These are phyloP conservation scores for Acrocephalus scirpaceus DNA, from an alignment of 2,797 vertebrate genomes.

Conservation along the genomic window DNA sequence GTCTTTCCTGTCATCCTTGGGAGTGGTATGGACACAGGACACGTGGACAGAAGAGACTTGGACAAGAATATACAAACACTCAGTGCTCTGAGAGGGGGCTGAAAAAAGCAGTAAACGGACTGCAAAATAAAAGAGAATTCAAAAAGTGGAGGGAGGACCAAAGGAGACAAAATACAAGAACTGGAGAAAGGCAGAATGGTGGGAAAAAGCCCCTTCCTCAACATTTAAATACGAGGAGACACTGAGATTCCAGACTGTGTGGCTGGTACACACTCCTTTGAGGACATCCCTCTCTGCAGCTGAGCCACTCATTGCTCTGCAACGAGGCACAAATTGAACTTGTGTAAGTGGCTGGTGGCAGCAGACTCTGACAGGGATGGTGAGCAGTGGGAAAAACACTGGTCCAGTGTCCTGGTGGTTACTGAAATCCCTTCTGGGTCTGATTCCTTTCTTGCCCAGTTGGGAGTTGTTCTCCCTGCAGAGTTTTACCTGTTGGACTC, in stretches of 20 bases:
- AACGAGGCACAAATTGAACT: fast-evolving
- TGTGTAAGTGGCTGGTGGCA: neutral
- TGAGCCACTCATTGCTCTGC: neutral
- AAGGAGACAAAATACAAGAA: neutral
- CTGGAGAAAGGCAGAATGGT: neutral
- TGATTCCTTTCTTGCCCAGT: neutral
- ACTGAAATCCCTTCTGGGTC: neutral
- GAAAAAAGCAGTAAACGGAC: neutral
- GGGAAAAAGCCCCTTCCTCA: neutral
- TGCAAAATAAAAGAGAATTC: neutral
- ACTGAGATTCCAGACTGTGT: neutral
- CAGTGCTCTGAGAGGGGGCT: neutral
- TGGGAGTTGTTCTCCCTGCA: neutral
- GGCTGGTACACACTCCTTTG: neutral
- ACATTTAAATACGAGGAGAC: neutral
- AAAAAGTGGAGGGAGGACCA: neutral
- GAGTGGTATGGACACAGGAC: neutral
- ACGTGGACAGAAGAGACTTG: neutral
- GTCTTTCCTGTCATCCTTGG: neutral
- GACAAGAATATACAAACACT: neutral
- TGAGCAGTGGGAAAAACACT: neutral
- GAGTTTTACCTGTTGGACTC: neutral
- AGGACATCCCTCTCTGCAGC: neutral
- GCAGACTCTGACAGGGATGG: neutral
- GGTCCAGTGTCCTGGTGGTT: neutral